These are phyloP conservation scores for Anarrhichthys ocellatus DNA, from an alignment of 2,113 vertebrate genomes.

Conservation along the genomic window DNA sequence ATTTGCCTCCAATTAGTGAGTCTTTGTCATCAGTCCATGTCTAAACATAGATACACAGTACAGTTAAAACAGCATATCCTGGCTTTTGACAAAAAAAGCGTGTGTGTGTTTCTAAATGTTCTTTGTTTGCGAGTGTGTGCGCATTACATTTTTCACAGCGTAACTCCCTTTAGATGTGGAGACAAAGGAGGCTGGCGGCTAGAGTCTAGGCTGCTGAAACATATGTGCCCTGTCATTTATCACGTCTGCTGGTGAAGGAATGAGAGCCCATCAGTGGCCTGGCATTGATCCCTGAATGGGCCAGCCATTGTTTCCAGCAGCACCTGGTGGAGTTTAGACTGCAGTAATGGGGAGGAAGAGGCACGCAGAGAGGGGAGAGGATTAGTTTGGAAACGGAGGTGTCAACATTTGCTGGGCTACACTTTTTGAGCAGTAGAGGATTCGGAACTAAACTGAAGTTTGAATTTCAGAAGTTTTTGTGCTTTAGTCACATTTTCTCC, in stretches of 20 bases:
- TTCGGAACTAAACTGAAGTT: conserved; percentile 19
- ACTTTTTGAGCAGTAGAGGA: conserved; percentile 10
- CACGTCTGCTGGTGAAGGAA: conserved; percentile 80
- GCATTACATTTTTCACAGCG: conserved; percentile 61
- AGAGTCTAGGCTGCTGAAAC: conserved; percentile 73
- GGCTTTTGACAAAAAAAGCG: conserved; percentile 29
- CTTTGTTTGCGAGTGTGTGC: conserved; percentile 43
- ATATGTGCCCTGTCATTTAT: conserved; percentile 82
- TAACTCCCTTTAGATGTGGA: conserved; percentile 73
- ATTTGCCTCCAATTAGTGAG: conserved; percentile 42
- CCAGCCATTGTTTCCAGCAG: conserved; percentile 77
- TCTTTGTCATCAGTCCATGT: conserved; percentile 42
- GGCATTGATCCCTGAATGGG: conserved; percentile 79
- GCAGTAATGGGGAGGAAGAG: conserved; percentile 64
- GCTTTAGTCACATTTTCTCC: not conserved
- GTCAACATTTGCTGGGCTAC: conserved; percentile 39
- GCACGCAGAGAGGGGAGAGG: conserved; percentile 1
- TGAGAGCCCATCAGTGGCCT: conserved; percentile 80
- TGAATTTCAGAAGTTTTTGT: not conserved
- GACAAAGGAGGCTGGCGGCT: conserved; percentile 78
- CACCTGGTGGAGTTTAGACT: conserved; percentile 77
- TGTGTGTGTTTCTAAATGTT: conserved; percentile 20
- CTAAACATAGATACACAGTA: conserved; percentile 15
- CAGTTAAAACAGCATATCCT: conserved; percentile 26
- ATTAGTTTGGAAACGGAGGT: conserved; percentile 37